Base-by-base conservation (phyloP, 2,888 invertebrate species). In the Trypoxylon attenuatum region DNA sequence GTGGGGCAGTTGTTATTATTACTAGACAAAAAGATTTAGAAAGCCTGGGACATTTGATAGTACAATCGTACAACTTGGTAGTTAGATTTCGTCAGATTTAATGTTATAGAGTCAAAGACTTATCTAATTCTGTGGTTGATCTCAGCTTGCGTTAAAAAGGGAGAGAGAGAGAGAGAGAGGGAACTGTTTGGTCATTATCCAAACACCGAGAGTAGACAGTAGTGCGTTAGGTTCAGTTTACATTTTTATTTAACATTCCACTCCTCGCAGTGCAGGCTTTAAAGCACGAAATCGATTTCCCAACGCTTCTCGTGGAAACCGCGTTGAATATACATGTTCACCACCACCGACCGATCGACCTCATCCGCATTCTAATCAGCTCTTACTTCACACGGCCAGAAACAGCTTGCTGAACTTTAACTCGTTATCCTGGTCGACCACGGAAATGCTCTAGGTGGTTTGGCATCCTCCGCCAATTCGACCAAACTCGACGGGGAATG, bases 311-410 rank as follows among this genome's bases (percentile, higher is more conserved):
- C 52, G 55, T 58, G 59, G 74, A 59, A 70, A 70, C 68, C 63
- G 50, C 62, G 69, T 74, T 77, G 78, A 77, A 77, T 78, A 78
- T 77, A 77, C 77, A 76, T 76, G 73, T 69, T 68, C 77, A 58
- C 68, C 59, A 50, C 72, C 46, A 68, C 69, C 56, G 54, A 50
- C 65, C 70, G 77, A 73, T 76, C 68, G 71, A 78, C 77, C 79
- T 78, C 78, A 73, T 80, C 78, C 77, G 74, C 71, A 80, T 80
- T 80, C 79, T 80, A 80, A 79, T 80, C 80, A 78, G 80, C 75
- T 70, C 71, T 79, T 79, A 76, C 80, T 69, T 74, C 70, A 69
- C 67, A 70, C 68, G 77, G 71, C 76, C 71, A 80, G 74, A 76
- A 77, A 79, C 80, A 77, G 77, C 77, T 80, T 77, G 71, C 73